Conservation (phyloP, 2,888 invertebrate genomes). For the Eilema caniola region DNA sequence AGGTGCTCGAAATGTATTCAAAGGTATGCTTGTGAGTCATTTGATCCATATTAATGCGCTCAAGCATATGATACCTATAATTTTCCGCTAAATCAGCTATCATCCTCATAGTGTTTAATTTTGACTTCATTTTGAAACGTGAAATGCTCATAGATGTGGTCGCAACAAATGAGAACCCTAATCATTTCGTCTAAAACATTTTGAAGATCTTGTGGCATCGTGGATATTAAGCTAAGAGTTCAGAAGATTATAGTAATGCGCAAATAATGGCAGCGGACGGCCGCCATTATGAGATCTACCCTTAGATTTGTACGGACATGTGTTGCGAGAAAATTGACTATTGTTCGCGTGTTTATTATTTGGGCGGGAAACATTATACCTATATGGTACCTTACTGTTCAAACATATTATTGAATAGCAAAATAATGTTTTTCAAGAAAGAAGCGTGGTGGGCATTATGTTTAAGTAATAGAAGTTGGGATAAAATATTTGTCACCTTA, state of each 20-base stretch:
- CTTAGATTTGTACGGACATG: constrained; percentile 29
- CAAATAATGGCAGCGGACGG: constrained; percentile 35
- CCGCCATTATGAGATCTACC: constrained; percentile 36
- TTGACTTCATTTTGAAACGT: background rate
- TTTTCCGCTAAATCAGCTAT: background rate
- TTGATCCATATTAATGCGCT: background rate
- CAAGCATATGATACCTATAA: constrained; percentile 2
- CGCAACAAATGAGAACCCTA: background rate
- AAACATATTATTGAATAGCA: background rate
- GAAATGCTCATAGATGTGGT: background rate
- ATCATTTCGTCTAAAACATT: background rate
- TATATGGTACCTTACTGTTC: background rate
- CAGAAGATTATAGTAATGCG: constrained; percentile 44
- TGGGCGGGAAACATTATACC: no score
- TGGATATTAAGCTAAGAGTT: constrained; percentile 39
- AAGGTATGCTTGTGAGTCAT: background rate
- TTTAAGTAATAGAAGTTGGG: background rate
- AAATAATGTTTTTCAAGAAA: background rate
- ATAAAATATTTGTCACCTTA: no score
- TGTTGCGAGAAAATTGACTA: constrained; percentile 23
- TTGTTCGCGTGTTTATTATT: constrained; percentile 1
- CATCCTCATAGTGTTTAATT: background rate
- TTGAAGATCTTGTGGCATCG: background rate
- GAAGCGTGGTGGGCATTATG: background rate
- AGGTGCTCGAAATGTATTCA: background rate